Evolutionary conservation across 2,888 invertebrate genomes (phyloP), one percentile per base, ranked within the genome.

Genomic region (Heteromurus nitidus): DNA sequence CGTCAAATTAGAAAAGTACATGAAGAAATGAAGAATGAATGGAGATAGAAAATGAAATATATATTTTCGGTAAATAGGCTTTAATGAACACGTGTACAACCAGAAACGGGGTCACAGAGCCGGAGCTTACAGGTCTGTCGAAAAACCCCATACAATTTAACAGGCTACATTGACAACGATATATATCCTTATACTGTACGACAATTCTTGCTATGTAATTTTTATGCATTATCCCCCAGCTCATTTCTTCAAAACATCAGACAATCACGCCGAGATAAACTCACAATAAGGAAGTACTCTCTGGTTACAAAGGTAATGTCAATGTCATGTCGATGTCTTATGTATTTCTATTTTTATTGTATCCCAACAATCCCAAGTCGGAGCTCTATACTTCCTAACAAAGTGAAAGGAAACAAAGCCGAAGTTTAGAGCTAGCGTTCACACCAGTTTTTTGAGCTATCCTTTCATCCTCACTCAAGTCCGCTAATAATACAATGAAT

Each of bases 251-350:
- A 55, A 24, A 9, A 7, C 55, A 75, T 75, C 22, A 24, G 75
- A 28, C 55, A 75, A 20, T 26, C 31, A 7, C 53, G 75, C 55
- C 36, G 75, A 31, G 75, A 75, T 36, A 65, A 30, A n/a, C 36
- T 76, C 2, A 60, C 76, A 1, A 76, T 76, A 20, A 42, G 68
- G 22, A 76, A 76, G 24, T 76, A 68, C 26, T 58, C 76, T 1
- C 24, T 47, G 22, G 76, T 76, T n/a, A 76, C 76, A 68, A 76
- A 76, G 68, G 68, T 76, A 20, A n/a, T n/a, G n/a, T n/a, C n/a
- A n/a, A n/a, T n/a, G n/a, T n/a, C n/a, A n/a, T n/a, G n/a, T n/a
- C n/a, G 3, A 3, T 42, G 26, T 55, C 26, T 9, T 36, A 9
- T 36, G 9, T 26, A 11, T 26, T 24, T 26, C 2, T 13, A 20